Evolutionary conservation across 1,140 invertebrate genomes (phyloP).

Genomic region (Tyrophagus putrescentiae): DNA sequence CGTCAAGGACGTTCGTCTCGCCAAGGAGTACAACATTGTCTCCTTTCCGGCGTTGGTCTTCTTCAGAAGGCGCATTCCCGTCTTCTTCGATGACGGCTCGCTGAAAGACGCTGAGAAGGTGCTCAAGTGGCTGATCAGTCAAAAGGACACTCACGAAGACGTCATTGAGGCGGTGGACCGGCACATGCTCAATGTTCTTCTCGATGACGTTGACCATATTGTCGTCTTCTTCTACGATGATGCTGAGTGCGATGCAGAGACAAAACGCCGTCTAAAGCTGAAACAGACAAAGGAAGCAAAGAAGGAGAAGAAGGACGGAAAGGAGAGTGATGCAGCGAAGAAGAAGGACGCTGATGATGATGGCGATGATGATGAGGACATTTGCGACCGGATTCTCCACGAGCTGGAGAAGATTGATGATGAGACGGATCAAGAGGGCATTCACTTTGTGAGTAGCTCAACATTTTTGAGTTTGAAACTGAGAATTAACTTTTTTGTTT

Average conservation of each 20-base stretch:
- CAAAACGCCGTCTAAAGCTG: neutral
- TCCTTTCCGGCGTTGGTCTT: constrained; percentile 58
- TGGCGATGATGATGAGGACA: constrained; percentile 61
- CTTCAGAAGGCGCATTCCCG: constrained; percentile 74
- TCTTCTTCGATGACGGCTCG: constrained; percentile 65
- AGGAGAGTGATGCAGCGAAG: too few species aligned
- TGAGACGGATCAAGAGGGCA: constrained; percentile 75
- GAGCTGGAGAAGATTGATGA: constrained; percentile 86
- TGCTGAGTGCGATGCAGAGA: constrained; percentile 4
- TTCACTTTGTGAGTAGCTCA: constrained; percentile 53
- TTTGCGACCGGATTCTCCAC: constrained; percentile 63
- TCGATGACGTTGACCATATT: constrained; percentile 74
- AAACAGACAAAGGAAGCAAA: too few species aligned
- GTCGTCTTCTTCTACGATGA: constrained; percentile 76
- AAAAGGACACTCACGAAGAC: constrained; percentile 64
- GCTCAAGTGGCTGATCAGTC: constrained; percentile 70
- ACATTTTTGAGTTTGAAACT: neutral
- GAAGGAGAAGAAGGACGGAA: too few species aligned
- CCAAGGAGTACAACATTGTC: constrained; percentile 73
- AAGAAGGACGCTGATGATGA: constrained; percentile 13
- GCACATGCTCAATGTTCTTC: constrained; percentile 70
- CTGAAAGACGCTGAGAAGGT: constrained; percentile 78
- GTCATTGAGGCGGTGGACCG: constrained; percentile 80
- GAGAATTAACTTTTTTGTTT: neutral
- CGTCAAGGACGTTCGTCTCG: constrained; percentile 71